Conservation (phyloP, 2,888 invertebrate genomes). For the Eupithecia pulchellata region DNA sequence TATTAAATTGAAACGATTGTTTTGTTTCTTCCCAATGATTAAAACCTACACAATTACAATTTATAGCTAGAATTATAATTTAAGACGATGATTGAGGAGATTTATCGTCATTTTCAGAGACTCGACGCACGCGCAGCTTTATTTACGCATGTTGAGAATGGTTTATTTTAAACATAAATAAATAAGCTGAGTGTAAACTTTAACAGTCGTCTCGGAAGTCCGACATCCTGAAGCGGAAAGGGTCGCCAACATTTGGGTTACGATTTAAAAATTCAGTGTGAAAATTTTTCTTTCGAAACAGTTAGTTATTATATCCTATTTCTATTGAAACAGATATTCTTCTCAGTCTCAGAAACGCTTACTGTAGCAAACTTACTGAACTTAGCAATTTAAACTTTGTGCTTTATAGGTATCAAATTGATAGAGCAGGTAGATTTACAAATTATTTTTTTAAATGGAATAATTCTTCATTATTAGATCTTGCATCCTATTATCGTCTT, state of each 20-base stretch:
- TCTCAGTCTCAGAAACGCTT: not conserved
- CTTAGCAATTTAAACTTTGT: not conserved
- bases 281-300: not conserved
- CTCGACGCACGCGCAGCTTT: slow-evolving; percentile 38
- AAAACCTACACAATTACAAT: not conserved
- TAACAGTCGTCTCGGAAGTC: slow-evolving; percentile 80
- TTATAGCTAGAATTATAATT: slow-evolving; percentile 4
- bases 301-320: not conserved
- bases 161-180: slow-evolving; percentile 74
- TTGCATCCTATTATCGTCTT: no score
- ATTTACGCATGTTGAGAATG: slow-evolving; percentile 53
- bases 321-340: not conserved
- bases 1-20: not conserved
- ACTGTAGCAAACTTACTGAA: not conserved
- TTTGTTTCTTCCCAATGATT: not conserved
- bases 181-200: slow-evolving; percentile 71
- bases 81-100: slow-evolving; percentile 1
- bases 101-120: slow-evolving; percentile 5
- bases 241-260: slow-evolving; percentile 54
- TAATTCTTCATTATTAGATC: no score
- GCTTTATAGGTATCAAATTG: no score
- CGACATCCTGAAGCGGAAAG: slow-evolving; percentile 70
- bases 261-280: not conserved
- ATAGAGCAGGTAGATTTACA: no score
- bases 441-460: no score